These are phyloP conservation scores for Hydropsyche betteni DNA, from an alignment of 2,888 invertebrate genomes.

Conservation along the genomic window DNA sequence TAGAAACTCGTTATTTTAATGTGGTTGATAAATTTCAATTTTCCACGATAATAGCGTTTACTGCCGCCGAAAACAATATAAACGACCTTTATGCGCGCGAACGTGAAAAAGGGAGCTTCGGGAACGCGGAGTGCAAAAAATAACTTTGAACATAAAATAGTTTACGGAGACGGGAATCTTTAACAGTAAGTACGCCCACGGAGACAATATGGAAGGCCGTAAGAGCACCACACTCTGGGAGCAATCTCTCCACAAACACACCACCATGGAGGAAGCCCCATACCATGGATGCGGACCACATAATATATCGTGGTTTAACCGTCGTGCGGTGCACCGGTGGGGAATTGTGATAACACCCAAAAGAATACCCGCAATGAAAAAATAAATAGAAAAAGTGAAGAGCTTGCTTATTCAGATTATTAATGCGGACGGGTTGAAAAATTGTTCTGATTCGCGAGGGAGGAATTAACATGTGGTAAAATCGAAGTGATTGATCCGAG, in stretches of 20 bases:
- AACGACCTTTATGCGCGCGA: background rate
- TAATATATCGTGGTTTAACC: constrained; percentile 42
- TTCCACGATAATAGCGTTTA: background rate
- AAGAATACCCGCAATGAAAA: constrained; percentile 1
- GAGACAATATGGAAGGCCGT: constrained; percentile 36
- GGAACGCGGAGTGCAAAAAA: background rate
- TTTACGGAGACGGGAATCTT: constrained; percentile 19
- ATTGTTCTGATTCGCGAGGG: too few species aligned
- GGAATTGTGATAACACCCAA: constrained; percentile 42
- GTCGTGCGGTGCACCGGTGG: constrained; percentile 41
- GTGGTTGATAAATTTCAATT: background rate
- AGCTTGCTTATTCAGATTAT: too few species aligned
- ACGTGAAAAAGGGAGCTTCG: background rate
- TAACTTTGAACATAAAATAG: constrained; percentile 19
- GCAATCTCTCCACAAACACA: constrained; percentile 29
- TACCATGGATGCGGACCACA: background rate
- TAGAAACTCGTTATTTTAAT: too few species aligned
- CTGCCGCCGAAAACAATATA: constrained; percentile 4
- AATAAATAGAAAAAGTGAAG: background rate
- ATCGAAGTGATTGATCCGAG: too few species aligned
- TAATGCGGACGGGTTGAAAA: too few species aligned
- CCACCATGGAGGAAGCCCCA: background rate
- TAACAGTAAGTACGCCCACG: constrained; percentile 28
- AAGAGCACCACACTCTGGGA: constrained; percentile 27
- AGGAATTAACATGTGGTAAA: too few species aligned